Conservation (phyloP, 2,113 vertebrate genomes). For the Ramphastos sulfuratus region DNA sequence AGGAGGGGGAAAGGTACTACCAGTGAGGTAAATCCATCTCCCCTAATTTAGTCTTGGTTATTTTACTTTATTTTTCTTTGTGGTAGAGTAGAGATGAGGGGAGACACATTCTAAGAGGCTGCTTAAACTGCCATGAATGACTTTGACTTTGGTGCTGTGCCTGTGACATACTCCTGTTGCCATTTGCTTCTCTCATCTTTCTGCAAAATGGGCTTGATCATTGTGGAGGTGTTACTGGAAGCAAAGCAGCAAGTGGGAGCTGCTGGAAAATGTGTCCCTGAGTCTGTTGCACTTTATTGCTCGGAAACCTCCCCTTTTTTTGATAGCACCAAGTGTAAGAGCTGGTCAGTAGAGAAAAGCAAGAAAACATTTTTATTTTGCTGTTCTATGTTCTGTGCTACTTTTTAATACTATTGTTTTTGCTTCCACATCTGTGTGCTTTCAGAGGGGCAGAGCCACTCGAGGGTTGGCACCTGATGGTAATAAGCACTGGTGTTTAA, state of each 20-base stretch:
- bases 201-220: background rate
- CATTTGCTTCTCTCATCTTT: background rate
- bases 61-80: background rate
- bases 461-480: background rate
- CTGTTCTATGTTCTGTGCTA: accelerated
- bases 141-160: accelerated
- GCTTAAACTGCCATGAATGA: background rate
- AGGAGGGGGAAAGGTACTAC: too few relatives aligned
- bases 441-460: accelerated
- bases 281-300: background rate
- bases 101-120: background rate
- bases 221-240: background rate
- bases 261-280: background rate
- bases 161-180: background rate
- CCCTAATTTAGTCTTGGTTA: background rate
- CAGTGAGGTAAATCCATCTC: background rate
- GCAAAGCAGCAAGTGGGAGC: background rate
- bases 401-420: background rate
- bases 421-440: background rate
- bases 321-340: background rate
- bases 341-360: background rate
- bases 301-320: background rate
- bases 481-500: background rate
- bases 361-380: background rate
- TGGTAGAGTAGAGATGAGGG: background rate